These are phyloP conservation scores for Chauna torquata DNA, from an alignment of 2,113 vertebrate species.

Conservation along the genomic window DNA sequence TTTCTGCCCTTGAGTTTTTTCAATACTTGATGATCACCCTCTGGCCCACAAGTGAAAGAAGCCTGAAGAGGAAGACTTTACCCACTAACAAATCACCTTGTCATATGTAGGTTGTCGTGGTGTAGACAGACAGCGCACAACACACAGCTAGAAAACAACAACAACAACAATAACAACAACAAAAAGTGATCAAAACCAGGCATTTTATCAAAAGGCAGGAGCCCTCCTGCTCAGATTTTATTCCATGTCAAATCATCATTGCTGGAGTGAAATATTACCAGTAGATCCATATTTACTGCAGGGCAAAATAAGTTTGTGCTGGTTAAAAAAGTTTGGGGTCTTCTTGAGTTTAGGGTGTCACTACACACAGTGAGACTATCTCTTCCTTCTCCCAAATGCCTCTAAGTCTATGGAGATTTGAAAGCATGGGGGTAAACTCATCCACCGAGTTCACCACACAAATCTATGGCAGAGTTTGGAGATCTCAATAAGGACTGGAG, in stretches of 20 bases:
- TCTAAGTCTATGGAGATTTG: background rate
- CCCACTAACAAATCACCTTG: background rate
- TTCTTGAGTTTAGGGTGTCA: background rate
- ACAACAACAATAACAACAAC: background rate
- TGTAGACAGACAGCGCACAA: background rate
- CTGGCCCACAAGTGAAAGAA: slow-evolving; percentile 12
- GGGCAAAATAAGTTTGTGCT: background rate
- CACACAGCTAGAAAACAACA: background rate
- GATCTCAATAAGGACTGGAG: background rate
- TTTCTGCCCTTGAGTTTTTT: slow-evolving; percentile 33
- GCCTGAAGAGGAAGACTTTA: background rate
- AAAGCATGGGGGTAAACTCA: background rate
- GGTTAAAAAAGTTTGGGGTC: background rate
- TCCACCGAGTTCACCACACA: background rate
- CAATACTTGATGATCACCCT: slow-evolving; percentile 10
- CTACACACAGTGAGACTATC: background rate
- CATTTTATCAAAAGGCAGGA: background rate
- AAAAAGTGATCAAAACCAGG: background rate
- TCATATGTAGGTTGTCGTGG: background rate
- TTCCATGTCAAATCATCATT: background rate
- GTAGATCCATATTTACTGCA: background rate
- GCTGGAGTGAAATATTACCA: background rate
- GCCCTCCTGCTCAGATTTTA: background rate
- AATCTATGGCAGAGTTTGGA: background rate
- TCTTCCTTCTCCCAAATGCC: background rate